Percentiles rank a stretch among this genome's conserved stretches.
Evolutionary conservation across 2,888 invertebrate genomes (phyloP).

Genomic region (Bruchidius siliquastri): DNA sequence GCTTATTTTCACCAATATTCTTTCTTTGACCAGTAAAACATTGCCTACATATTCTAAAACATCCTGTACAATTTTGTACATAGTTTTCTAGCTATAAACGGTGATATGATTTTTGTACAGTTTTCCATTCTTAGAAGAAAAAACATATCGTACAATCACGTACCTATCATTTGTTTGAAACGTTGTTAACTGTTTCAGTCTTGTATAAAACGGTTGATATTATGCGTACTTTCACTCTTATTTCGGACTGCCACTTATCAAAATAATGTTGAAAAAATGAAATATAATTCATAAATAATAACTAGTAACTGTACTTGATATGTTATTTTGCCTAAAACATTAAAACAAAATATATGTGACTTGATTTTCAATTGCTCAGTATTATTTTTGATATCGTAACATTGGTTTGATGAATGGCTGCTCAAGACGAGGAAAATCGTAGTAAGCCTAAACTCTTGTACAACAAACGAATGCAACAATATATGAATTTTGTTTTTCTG

Average conservation of each 20-base stretch:
- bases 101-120: neutral
- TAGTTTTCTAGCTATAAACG: neutral
- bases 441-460: no score
- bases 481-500: neutral
- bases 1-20: no score
- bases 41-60: neutral
- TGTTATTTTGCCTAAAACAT: no score
- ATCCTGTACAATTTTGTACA: neutral
- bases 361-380: no score
- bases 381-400: neutral
- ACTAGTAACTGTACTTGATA: no score
- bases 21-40: neutral
- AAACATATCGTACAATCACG: neutral
- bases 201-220: neutral
- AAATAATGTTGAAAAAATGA: no score
- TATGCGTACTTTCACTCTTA: no score
- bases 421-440: no score
- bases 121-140: neutral
- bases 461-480: neutral
- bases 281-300: no score
- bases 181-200: neutral
- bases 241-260: no score
- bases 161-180: neutral
- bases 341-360: no score
- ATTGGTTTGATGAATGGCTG: neutral